Evolutionary conservation across 2,797 vertebrate genomes (phyloP), one percentile per base, ranked within the genome.

Genomic region (Megalops cyprinoides): DNA sequence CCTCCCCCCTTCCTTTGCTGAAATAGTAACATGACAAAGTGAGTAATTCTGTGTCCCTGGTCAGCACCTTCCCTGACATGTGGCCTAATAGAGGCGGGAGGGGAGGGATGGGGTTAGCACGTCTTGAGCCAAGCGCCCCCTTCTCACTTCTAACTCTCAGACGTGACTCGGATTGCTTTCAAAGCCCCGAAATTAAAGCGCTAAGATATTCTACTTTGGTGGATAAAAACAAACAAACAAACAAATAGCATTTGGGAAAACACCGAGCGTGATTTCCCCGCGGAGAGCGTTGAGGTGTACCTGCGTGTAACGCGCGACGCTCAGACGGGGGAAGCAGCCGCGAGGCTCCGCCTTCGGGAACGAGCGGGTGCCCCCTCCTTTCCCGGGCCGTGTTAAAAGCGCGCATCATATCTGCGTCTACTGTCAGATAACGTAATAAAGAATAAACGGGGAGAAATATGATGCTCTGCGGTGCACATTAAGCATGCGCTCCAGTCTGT

Each of bases 11-110:
- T 14, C 56, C 20, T 62, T 85, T 84, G 85, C 87, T 84, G 90
- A 92, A 93, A 91, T 88, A 87, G 83, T 87, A 89, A 91, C 87
- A 86, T 88, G 88, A 86, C 86, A 90, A 88, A 91, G 87, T 91
- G 91, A 92, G 90, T 90, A 87, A 90, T 91, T 91, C 90, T 89
- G 90, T 69, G 76, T 87, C 81, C 79, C 76, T 84, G 90, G 91
- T 94, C 92, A 94, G 93, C 91, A 90, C 85, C 86, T 93, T 83
- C 90, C 79, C 82, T 53, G 78, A 83, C 48, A 81, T 79, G 87
- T 85, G 85, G 82, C 81, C 83, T 81, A 56, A 25, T 23, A 74
- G 46, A 74, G 73, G 49, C 46, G 73, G 49, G 46, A n/a, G n/a
- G n/a, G n/a, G n/a, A n/a, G n/a, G n/a, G n/a, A n/a, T n/a, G n/a